phyloP scores from a whole-genome alignment of 2,888 invertebrate species.

The Habroteleia sp. region DNA sequence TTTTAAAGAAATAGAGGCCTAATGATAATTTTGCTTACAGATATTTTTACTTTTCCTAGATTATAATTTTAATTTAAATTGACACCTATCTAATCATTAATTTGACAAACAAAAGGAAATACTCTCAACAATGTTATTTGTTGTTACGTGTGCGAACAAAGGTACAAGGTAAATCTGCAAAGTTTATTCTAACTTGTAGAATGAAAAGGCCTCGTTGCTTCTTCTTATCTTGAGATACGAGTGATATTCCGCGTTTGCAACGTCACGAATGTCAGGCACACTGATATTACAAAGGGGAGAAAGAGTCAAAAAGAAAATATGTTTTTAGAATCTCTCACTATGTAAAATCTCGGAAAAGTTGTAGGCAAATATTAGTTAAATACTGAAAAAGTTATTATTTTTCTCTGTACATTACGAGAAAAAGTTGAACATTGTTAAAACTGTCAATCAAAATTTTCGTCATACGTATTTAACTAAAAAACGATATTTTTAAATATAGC shows the following conservation, averaged over 20 bases:
- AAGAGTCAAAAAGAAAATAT: conserved; percentile 68
- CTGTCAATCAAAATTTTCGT: conserved; percentile 3
- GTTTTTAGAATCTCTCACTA: conserved; percentile 22
- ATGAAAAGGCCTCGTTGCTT: conserved; percentile 42
- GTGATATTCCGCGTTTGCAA: conserved; percentile 41
- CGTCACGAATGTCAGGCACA: conserved; percentile 40
- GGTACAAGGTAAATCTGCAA: conserved; percentile 38
- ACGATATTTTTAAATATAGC: too few species aligned
- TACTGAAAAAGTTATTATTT: conserved; percentile 78
- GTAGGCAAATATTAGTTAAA: conserved; percentile 79
- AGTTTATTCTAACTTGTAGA: conserved; percentile 59
- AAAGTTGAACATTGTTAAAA: conserved; percentile 16
- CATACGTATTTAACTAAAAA: neutral
- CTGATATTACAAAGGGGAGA: conserved; percentile 30
- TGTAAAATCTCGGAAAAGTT: conserved; percentile 71
- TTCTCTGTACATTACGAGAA: conserved; percentile 11
- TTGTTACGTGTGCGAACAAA: conserved; percentile 50
- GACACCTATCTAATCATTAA: conserved; percentile 41
- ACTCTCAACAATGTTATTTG: conserved; percentile 50
- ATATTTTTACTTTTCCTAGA: neutral
- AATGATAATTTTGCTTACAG: too few species aligned
- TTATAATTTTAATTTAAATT: conserved; percentile 31
- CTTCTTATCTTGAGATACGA: conserved; percentile 49
- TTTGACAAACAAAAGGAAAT: conserved; percentile 29
- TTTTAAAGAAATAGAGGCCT: too few species aligned